Evolutionary conservation across 1,140 invertebrate genomes (phyloP).

Genomic region (Megalopta genalis): DNA sequence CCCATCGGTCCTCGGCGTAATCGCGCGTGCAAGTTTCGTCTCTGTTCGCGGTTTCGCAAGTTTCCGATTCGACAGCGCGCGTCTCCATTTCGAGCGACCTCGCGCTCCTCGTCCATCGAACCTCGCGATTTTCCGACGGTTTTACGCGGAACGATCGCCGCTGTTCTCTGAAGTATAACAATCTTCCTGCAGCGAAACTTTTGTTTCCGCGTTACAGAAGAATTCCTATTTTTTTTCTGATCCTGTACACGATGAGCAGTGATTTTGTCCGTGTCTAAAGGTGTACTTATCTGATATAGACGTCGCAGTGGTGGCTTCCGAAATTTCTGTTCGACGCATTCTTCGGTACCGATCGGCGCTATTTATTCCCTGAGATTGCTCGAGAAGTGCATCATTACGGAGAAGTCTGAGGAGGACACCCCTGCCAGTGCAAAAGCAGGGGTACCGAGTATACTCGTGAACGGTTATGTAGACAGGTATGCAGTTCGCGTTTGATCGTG

Average conservation of each 20-base stretch:
- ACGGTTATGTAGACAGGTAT: constrained; percentile 61
- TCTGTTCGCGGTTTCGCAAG: not conserved
- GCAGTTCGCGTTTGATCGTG: not conserved
- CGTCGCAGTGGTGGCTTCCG: not conserved
- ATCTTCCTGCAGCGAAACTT: too few species aligned
- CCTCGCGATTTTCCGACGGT: too few species aligned
- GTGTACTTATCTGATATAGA: not conserved
- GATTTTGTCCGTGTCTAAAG: not conserved
- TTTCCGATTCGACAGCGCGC: not conserved
- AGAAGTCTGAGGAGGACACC: constrained; percentile 51
- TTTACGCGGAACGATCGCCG: too few species aligned
- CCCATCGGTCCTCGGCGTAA: constrained; percentile 49
- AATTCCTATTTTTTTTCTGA: not conserved
- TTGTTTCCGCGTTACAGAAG: not conserved
- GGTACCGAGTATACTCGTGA: constrained; percentile 50
- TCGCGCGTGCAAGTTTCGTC: constrained; percentile 24
- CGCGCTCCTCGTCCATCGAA: too few species aligned
- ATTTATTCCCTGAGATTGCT: constrained; percentile 19
- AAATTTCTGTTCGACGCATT: not conserved
- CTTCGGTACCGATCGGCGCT: not conserved
- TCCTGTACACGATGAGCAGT: not conserved
- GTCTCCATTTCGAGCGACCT: too few species aligned
- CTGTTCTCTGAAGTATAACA: too few species aligned
- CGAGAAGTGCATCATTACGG: constrained; percentile 62
- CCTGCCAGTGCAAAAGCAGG: constrained; percentile 60